Evolutionary conservation across 2,113 vertebrate genomes (phyloP), one percentile per base, ranked within the genome.

Genomic region (Siniperca chuatsi): DNA sequence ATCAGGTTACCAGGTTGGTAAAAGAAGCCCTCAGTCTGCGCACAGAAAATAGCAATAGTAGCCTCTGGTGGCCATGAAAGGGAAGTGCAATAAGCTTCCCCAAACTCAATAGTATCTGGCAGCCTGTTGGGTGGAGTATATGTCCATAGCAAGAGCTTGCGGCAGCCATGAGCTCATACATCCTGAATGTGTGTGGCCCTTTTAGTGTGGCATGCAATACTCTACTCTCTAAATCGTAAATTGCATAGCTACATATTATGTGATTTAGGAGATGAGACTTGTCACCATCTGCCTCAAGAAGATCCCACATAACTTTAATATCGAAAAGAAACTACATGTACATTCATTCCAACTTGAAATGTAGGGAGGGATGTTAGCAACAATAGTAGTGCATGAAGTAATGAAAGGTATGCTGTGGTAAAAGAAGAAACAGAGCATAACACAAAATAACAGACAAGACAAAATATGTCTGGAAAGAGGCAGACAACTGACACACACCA

Each of bases 1-100:
- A 48, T 70, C 10, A 60, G 52, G 42, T 87, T 90, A 71, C 73
- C 69, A 85, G 73, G 58, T 79, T 76, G 29, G 37, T 29, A 1
- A 70, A 64, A 21, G 37, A 54, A 57, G 15, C 21, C 3, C 5
- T 6, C 2, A 9, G 33, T 73, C 20, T n/a, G 8, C 54, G 7
- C 37, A 1, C 2, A 29, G 11, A 2, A 37, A 78, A 75, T 8
- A 40, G 23, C 83, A 89, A 58, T 74, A 88, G 84, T 1, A 8
- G n/a, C 88, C 76, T 66, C 90, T 58, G 5, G 76, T 90, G 92
- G 83, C n/a, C 37, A 8, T 29, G 1, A 37, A 1, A 13, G 6
- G 37, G 58, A 80, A 78, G 55, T 85, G 70, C 86, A 84, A 4
- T 1, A 15, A 9, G 23, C 18, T 0, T 9, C 60, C 4, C 1